Base-by-base conservation (phyloP, 2,113 vertebrate species). In the Phylloscopus whistleri region DNA sequence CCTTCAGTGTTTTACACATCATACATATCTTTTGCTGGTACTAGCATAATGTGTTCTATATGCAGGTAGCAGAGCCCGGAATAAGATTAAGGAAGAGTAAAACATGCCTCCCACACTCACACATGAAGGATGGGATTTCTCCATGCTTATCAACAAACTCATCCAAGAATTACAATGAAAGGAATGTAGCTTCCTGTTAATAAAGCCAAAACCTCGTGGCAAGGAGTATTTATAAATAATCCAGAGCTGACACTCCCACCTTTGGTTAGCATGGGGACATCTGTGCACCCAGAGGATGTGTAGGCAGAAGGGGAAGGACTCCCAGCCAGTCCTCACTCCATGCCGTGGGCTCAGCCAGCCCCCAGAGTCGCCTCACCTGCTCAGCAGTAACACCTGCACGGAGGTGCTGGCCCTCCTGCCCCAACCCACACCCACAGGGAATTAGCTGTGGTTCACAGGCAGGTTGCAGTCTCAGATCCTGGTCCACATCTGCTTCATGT, bases 111-210 rank as follows among this genome's bases (percentile, higher is more conserved):
- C 68, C 89, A 95, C 76, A 18, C 56, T 76, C 33, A 82, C 46
- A 51, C 2, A 1, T 63, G 66, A 91, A 78, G 58, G 78, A 55
- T 12, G 20, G 39, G 46, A 70, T 82, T 96, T 88, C 94, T 92
- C 79, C 63, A 55, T 26, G 27, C 1, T 0, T 52, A 94, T 93
- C 73, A 93, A 55, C 22, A 72, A 88, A 64, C 35, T 79, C 67
- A 44, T 88, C 43, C 75, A 95, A 90, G 64, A 95, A 43, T 70
- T 69, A 89, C 90, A 97, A 56, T n/a, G 63, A 88, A 93, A 95
- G 67, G 92, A 97, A 94, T 94, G 92, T 89, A 81, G 63, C 76
- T 90, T 94, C 69, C 78, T 94, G 46, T 64, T 96, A 89, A 84
- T 59, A 80, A 93, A 37, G 63, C 63, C 2, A 89, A 77, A 95